Base-by-base conservation (phyloP, 2,797 vertebrate species). In the Sebastes nivosus region DNA sequence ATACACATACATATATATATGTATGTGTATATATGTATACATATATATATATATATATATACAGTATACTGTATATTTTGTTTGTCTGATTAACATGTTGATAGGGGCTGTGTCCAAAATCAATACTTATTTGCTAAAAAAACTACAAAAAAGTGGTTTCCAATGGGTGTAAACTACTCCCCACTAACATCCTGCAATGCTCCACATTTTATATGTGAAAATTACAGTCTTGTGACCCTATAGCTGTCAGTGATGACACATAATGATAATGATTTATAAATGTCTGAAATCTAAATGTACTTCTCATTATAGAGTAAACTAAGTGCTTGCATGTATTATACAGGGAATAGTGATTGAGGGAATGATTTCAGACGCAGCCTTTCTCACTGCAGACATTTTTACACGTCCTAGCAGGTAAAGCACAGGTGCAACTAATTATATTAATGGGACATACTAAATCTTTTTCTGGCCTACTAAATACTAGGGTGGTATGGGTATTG, bases 21-120 rank as follows among this genome's bases (percentile, higher is more conserved):
- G 5, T 27, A 5, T 5, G 0, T 27, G 1, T 29, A 2, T 6
- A 29, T 29, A 29, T 29, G 6, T 7, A 7, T 29, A 1, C 7
- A 6, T 29, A 32, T 32, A 32, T 4, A 34, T 34, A 11, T 0
- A 11, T 34, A 11, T 34, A 10, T 11, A 34, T 34, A 34, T 34
- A 34, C 10, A 34, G 32, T 11, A 29, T 29, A 29, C 1, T 29
- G 29, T 30, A 30, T 30, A 30, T 30, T 30, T 30, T 30, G 29
- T 30, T 30, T 30, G 30, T 30, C 30, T 2, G 30, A 30, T 2
- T 30, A 30, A 30, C 30, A 2, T 24, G 29, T 30, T 2, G 29
- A 30, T 2, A 2, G 22, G 38, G 6, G 3, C 34, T 34, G 34
- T 34, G 34, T 34, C 3, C 34, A 11, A 34, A 34, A 34, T 34